phyloP scores from a whole-genome alignment of 2,113 vertebrate species.

The Entomyzon cyanotis region DNA sequence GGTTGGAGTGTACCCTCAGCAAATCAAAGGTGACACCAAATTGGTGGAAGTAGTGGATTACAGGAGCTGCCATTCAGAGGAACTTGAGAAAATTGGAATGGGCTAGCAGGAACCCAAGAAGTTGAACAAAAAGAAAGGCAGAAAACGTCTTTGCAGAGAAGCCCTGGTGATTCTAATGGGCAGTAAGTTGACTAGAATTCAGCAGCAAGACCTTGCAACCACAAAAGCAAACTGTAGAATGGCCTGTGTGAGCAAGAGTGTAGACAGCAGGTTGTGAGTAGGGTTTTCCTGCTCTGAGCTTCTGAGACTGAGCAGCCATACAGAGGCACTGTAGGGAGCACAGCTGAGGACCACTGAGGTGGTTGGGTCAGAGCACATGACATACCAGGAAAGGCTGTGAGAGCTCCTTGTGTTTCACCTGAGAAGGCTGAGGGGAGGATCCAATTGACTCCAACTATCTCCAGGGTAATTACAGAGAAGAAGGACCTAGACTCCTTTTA shows the following conservation, averaged over 20 bases:
- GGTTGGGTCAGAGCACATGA: not conserved
- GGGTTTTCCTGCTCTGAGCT: not conserved
- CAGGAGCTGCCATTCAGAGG: not conserved
- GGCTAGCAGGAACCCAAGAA: not conserved
- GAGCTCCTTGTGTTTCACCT: not conserved
- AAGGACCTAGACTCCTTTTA: not conserved
- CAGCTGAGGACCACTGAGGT: fast-evolving
- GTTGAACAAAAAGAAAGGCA: not conserved
- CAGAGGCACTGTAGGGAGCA: not conserved
- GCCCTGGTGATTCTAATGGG: not conserved
- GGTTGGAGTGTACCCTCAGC: not conserved
- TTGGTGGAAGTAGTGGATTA: not conserved
- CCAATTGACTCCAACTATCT: fast-evolving
- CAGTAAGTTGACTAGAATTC: not conserved
- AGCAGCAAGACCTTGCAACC: not conserved
- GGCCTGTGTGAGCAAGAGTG: not conserved
- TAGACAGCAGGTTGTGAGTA: not conserved
- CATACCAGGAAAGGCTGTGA: not conserved
- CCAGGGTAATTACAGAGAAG: not conserved
- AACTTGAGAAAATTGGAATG: not conserved
- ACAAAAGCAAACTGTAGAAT: not conserved
- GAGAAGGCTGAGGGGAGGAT: not conserved
- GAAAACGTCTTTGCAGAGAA: not conserved
- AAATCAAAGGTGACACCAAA: not conserved
- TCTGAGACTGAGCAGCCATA: not conserved